Evolutionary conservation across 1,140 invertebrate species (phyloP), one percentile per base, ranked within the genome.

Genomic region (Lepidurus arcticus): DNA sequence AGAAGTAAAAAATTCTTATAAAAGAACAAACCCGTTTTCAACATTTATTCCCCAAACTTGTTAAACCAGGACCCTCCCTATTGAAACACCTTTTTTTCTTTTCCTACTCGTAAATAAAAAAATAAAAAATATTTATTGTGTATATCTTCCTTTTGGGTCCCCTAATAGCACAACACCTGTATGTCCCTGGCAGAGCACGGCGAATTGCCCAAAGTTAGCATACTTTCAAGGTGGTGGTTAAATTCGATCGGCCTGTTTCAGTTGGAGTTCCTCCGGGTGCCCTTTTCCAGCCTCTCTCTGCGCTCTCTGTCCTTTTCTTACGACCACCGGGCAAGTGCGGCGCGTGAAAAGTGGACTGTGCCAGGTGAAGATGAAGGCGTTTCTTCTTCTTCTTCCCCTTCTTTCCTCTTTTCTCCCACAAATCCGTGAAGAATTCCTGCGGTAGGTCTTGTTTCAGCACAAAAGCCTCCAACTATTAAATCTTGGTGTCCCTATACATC

Each of bases 201-300:
- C 53, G 6, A 65, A 65, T 65, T 65, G 53, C 53, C n/a, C 53
- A 65, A 65, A 65, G 53, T 65, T 65, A 65, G 53, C 53, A 65
- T 16, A 65, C 53, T 65, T 16, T 65, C 53, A 65, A 65, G 53
- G 53, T 65, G 53, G 53, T 65, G 53, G 53, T 65, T 65, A 65
- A 65, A 65, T 65, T 65, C 53, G 53, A 65, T 65, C 53, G 53
- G 53, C 53, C 53, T 65, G 53, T 65, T 65, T 65, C 53, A 65
- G 13, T 65, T 9, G 3, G 34, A 34, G 34, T 34, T 21, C n/a
- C 21, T 65, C 53, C 53, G 21, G 53, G 53, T 65, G 16, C 16
- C 53, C 53, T 65, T 65, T 65, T 65, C 16, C 53, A 7, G 7
- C 8, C 16, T 13, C 53, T 21, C 13, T 34, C 34, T 34, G 34